Evolutionary conservation across 1,140 invertebrate genomes (phyloP).

Genomic region (Drosophila pseudoobscura): DNA sequence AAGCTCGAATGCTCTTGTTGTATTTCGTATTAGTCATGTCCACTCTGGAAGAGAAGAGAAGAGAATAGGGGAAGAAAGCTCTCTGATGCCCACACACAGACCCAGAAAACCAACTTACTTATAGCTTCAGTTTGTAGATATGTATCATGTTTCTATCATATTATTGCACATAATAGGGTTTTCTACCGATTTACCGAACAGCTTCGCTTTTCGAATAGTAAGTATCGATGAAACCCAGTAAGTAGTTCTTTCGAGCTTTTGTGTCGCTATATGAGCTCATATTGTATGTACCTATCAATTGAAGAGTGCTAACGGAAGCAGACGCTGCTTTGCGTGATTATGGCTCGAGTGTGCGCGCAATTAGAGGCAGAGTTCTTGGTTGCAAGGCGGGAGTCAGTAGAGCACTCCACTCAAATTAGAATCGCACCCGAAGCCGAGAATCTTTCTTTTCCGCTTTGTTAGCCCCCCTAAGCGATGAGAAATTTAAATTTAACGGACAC

Average conservation of each 20-base stretch:
- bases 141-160: no score
- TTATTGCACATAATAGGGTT: no score
- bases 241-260: conserved; percentile 4
- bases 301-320: background rate
- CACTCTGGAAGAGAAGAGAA: no score
- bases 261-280: background rate
- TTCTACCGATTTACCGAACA: no score
- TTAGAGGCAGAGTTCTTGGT: conserved; percentile 58
- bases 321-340: conserved; percentile 36
- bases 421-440: conserved; percentile 42
- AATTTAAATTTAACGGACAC: conserved; percentile 58
- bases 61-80: no score
- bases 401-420: conserved; percentile 69
- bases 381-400: conserved; percentile 51
- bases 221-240: no score
- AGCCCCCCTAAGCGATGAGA: conserved; percentile 45
- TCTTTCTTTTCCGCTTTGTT: conserved; percentile 67
- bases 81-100: no score
- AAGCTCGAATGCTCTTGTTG: conserved; percentile 18
- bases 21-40: no score
- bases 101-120: no score
- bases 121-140: no score
- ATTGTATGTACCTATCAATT: no score
- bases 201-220: no score
- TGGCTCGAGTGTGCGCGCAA: conserved; percentile 42